Percentiles rank a stretch among this genome's conserved stretches.
Evolutionary conservation across 2,113 vertebrate genomes (phyloP).

Genomic region (pig (Sus scrofa)): T2T-Sscrofa CM000830.6:50154001-50154500

Average conservation of each 20-base stretch:
- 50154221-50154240: slow-evolving; percentile 79
- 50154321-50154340: slow-evolving; percentile 57
- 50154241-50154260: slow-evolving; percentile 74
- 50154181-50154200: slow-evolving; percentile 85
- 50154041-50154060: slow-evolving; percentile 68
- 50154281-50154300: slow-evolving; percentile 72
- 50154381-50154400: slow-evolving; percentile 46
- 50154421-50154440: slow-evolving; percentile 78
- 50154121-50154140: slow-evolving; percentile 73
- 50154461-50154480: slow-evolving; percentile 77
- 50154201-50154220: slow-evolving; percentile 82
- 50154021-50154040: slow-evolving; percentile 29
- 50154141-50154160: slow-evolving; percentile 72
- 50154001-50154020: slow-evolving; percentile 57
- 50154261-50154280: slow-evolving; percentile 64
- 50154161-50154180: slow-evolving; percentile 75
- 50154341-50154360: slow-evolving; percentile 77
- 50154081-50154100: slow-evolving; percentile 61
- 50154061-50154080: slow-evolving; percentile 68
- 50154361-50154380: slow-evolving; percentile 71
- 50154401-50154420: slow-evolving; percentile 76
- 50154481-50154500: slow-evolving; percentile 64
- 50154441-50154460: slow-evolving; percentile 73
- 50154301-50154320: slow-evolving; percentile 38
- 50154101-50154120: slow-evolving; percentile 68